Evolutionary conservation across 2,888 invertebrate genomes (phyloP).

Genomic region (Caenorhabditis zanzibari): DNA sequence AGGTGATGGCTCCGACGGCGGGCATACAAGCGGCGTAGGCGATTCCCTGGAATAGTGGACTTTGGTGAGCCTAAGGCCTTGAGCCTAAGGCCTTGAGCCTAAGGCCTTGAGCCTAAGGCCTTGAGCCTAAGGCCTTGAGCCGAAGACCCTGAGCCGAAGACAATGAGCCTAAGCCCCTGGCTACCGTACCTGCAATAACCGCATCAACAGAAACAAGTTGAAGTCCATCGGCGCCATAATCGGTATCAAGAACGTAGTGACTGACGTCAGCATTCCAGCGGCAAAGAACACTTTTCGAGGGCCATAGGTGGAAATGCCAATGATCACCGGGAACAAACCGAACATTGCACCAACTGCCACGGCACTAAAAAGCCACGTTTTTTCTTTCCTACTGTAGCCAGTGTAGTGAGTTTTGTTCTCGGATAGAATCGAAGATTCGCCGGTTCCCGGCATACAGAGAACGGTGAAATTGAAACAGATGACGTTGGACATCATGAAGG

Average conservation of each 20-base stretch:
- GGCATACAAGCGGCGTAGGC: slow-evolving; percentile 71
- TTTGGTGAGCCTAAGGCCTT: too few relatives aligned
- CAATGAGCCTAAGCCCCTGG: too few relatives aligned
- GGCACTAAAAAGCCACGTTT: slow-evolving; percentile 78
- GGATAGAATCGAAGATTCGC: slow-evolving; percentile 48
- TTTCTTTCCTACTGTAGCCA: slow-evolving; percentile 77
- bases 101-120: too few relatives aligned
- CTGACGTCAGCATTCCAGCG: slow-evolving; percentile 70
- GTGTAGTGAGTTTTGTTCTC: slow-evolving; percentile 69
- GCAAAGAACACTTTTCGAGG: slow-evolving; percentile 73
- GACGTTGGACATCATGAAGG: slow-evolving; percentile 81
- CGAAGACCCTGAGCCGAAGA: too few relatives aligned
- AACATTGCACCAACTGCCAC: slow-evolving; percentile 82
- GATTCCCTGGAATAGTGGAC: slow-evolving; percentile 62
- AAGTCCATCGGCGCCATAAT: slow-evolving; percentile 61
- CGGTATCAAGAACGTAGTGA: slow-evolving; percentile 70
- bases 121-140: too few relatives aligned
- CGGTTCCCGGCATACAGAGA: slow-evolving; percentile 76
- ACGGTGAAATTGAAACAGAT: slow-evolving; percentile 82
- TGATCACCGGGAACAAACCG: slow-evolving; percentile 79
- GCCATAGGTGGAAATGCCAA: slow-evolving; percentile 76
- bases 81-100: too few relatives aligned
- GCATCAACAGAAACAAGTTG: slow-evolving; percentile 63
- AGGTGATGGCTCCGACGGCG: slow-evolving; percentile 69
- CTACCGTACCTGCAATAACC: slow-evolving; percentile 70